Evolutionary conservation across 2,113 vertebrate species (phyloP).

Genomic region (Hydrochoerus hydrochaeris): DNA sequence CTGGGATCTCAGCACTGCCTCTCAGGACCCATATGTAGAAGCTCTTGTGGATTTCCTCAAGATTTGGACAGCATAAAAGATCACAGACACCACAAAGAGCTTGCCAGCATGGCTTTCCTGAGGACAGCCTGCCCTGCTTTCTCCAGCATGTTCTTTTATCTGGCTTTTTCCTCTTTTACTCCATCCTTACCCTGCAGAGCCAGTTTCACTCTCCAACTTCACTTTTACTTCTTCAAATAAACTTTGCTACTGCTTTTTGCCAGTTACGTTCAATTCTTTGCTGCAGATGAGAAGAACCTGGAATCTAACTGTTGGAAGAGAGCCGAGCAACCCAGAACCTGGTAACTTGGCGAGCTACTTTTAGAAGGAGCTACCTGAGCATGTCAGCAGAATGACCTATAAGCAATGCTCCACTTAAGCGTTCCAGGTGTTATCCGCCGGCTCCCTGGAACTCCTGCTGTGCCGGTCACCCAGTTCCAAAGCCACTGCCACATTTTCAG

Average conservation of each 20-base stretch:
- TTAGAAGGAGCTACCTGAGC: background rate
- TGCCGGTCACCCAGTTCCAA: background rate
- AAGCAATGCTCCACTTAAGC: background rate
- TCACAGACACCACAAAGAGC: background rate
- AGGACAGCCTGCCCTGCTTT: background rate
- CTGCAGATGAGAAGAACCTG: background rate
- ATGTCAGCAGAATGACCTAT: background rate
- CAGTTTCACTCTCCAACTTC: background rate
- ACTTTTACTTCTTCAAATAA: background rate
- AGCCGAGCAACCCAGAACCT: background rate
- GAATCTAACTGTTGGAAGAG: background rate
- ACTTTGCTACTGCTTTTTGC: background rate
- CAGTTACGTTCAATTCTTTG: background rate
- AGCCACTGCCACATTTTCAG: too few species aligned
- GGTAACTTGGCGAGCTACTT: background rate
- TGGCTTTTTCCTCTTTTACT: background rate
- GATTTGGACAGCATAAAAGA: background rate
- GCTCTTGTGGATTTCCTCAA: background rate
- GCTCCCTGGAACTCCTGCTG: background rate
- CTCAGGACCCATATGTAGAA: background rate
- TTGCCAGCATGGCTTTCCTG: background rate
- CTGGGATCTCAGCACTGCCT: background rate
- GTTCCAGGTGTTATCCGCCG: background rate
- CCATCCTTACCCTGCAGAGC: background rate
- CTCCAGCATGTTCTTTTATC: background rate